phyloP scores from a whole-genome alignment of 2,888 invertebrate species.

The Agrochola circellaris region DNA sequence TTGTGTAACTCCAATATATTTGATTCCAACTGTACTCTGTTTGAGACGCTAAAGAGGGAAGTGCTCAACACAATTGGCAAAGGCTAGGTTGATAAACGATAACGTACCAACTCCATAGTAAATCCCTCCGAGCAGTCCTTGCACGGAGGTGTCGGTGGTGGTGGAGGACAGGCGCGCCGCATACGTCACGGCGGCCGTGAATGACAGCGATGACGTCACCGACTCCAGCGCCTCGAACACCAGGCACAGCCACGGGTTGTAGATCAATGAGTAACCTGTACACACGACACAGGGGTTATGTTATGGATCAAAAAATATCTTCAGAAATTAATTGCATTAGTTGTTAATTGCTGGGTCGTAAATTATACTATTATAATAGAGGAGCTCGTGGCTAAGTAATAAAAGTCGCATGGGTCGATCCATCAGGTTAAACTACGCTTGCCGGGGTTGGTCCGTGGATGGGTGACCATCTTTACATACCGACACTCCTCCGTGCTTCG shows the following conservation, averaged over 20 bases:
- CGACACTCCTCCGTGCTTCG: no score
- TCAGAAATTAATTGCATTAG: not conserved
- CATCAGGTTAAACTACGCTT: no score
- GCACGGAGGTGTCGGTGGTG: constrained; percentile 94
- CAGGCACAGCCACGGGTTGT: constrained; percentile 94
- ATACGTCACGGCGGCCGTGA: constrained; percentile 95
- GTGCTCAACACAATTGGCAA: not conserved
- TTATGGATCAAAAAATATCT: not conserved
- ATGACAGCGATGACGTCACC: constrained; percentile 93
- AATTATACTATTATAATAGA: no score
- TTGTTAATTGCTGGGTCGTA: no score
- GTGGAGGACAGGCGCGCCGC: constrained; percentile 93
- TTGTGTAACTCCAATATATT: no score
- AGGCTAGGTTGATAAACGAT: constrained; percentile 61
- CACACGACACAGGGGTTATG: not conserved
- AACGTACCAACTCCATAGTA: constrained; percentile 94
- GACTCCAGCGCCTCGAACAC: constrained; percentile 95
- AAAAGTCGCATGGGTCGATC: no score
- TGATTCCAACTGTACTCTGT: no score
- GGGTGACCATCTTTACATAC: no score
- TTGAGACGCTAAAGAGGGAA: no score
- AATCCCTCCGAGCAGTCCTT: constrained; percentile 94
- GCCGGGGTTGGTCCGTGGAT: no score
- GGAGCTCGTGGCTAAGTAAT: no score
- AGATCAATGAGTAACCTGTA: constrained; percentile 93